phyloP scores from a whole-genome alignment of 2,797 vertebrate genomes.

The Pitangus sulphuratus region DNA sequence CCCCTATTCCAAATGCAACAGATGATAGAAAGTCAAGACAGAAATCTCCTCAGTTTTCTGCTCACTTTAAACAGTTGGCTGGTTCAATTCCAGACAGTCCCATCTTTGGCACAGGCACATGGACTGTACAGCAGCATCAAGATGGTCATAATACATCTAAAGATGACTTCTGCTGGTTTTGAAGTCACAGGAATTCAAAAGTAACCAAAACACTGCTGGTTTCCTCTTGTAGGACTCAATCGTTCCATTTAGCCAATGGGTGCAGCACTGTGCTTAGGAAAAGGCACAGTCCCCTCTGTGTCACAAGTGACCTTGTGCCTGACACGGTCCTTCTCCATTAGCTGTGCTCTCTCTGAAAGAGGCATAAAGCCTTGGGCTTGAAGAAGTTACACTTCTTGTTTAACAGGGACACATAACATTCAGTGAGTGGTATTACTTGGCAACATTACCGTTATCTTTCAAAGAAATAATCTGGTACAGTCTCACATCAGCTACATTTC shows the following conservation, averaged over 20 bases:
- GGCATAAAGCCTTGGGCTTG: neutral
- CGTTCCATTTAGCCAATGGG: neutral
- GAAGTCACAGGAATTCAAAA: neutral
- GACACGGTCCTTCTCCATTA: neutral
- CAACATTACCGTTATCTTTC: neutral
- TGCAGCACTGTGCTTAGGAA: neutral
- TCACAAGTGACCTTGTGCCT: neutral
- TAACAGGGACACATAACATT: neutral
- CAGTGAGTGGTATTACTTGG: neutral
- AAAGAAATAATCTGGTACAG: neutral
- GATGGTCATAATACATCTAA: neutral
- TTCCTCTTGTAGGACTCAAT: neutral
- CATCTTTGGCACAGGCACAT: neutral
- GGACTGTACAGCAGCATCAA: neutral
- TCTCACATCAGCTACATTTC: neutral
- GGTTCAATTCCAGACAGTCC: neutral
- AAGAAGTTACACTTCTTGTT: neutral
- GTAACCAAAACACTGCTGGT: neutral
- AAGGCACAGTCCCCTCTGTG: neutral
- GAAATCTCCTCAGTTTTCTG: neutral
- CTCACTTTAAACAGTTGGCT: neutral
- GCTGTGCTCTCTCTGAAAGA: neutral
- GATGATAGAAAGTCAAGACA: neutral
- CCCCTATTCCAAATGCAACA: neutral
- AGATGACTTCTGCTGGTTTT: neutral